Conservation (phyloP, 1,140 invertebrate genomes). For the Saccostrea cuccullata region DNA sequence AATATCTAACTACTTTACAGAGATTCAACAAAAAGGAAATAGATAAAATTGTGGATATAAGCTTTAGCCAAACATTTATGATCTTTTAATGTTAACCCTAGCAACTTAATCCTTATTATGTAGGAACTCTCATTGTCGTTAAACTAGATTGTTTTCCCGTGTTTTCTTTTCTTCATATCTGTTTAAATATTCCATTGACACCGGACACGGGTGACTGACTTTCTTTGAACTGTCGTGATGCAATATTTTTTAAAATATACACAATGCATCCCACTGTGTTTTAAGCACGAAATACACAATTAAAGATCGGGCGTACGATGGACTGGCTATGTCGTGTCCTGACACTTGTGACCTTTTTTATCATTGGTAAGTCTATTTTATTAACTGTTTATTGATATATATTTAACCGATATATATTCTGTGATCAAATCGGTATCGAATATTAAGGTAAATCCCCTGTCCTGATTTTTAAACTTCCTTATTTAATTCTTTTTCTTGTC, state of each 20-base stretch:
- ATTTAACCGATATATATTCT: too few species aligned
- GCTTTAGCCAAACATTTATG: too few species aligned
- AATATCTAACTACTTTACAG: too few species aligned
- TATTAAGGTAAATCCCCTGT: neutral
- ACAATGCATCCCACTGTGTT: neutral
- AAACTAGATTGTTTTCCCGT: too few species aligned
- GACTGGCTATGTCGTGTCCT: neutral
- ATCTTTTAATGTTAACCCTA: too few species aligned
- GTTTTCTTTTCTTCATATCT: too few species aligned
- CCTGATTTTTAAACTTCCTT: neutral
- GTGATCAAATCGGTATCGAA: neutral
- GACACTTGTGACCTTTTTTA: neutral
- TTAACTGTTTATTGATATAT: neutral
- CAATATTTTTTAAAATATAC: neutral
- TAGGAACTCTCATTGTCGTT: too few species aligned
- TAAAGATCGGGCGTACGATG: neutral
- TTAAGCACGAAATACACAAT: neutral
- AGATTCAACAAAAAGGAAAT: too few species aligned
- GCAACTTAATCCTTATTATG: too few species aligned
- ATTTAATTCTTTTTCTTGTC: neutral
- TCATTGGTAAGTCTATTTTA: neutral
- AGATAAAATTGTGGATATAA: too few species aligned
- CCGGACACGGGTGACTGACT: neutral
- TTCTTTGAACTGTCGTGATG: neutral
- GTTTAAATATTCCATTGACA: neutral